Percentiles rank a stretch among this genome's conserved stretches.
phyloP scores from a whole-genome alignment of 2,113 vertebrate genomes.

The Montifringilla adamsi region DNA sequence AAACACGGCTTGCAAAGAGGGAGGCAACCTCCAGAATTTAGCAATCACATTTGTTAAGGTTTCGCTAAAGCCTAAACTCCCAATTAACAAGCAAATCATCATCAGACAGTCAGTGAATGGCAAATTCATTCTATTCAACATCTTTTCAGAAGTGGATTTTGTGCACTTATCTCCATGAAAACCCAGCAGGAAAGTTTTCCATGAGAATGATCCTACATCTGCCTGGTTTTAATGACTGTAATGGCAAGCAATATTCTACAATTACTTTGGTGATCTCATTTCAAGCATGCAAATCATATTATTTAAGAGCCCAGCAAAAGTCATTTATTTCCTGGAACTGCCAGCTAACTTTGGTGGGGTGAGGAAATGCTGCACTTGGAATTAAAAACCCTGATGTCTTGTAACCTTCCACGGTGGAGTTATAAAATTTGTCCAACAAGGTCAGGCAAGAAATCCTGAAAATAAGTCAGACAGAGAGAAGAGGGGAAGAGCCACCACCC shows the following conservation, averaged over 20 bases:
- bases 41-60: conserved; percentile 79
- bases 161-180: conserved; percentile 82
- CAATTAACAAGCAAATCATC: conserved; percentile 83
- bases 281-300: conserved; percentile 78
- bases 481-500: fast-evolving
- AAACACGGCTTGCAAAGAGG: conserved; percentile 61
- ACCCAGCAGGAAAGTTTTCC: conserved; percentile 81
- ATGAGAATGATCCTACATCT: conserved; percentile 78
- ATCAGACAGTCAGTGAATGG: conserved; percentile 80
- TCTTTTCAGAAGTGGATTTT: conserved; percentile 81
- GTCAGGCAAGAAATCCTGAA: conserved; percentile 44
- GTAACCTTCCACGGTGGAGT: background rate
- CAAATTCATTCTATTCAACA: conserved; percentile 80
- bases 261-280: conserved; percentile 77
- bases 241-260: conserved; percentile 79
- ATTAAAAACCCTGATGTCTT: conserved; percentile 44
- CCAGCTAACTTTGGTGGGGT: conserved; percentile 59
- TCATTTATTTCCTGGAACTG: conserved; percentile 73
- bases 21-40: conserved; percentile 74
- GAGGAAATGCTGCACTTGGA: background rate
- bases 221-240: conserved; percentile 78
- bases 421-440: conserved; percentile 51
- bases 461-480: background rate
- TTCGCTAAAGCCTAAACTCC: conserved; percentile 78
- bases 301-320: conserved; percentile 75